Evolutionary conservation across 2,113 vertebrate genomes (phyloP).

Genomic region (Megaptera novaeangliae): DNA sequence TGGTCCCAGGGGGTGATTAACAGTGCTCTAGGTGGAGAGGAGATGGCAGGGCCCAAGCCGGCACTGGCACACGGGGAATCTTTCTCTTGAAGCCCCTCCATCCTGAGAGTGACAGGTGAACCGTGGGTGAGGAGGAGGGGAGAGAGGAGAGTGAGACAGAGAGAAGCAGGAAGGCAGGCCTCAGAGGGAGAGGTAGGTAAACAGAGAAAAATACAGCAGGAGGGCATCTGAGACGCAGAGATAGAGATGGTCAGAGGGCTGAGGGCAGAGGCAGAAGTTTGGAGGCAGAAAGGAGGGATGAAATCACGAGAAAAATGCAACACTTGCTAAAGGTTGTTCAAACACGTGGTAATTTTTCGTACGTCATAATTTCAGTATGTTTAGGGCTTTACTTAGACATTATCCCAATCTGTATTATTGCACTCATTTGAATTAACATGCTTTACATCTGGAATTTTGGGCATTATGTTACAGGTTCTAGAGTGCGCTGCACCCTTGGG

Average conservation of each 20-base stretch:
- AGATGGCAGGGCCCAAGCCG: neutral
- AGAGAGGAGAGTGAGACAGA: neutral
- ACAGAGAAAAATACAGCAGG: neutral
- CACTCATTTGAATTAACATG: neutral
- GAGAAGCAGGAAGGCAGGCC: neutral
- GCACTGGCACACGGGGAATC: fast-evolving
- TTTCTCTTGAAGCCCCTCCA: neutral
- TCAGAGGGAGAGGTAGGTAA: neutral
- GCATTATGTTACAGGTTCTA: neutral
- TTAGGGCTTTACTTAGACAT: neutral
- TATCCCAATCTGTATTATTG: neutral
- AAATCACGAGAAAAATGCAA: neutral
- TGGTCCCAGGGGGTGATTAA: neutral
- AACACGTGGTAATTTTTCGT: neutral
- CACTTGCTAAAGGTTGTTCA: neutral
- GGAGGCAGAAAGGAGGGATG: neutral
- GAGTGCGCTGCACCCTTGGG: neutral
- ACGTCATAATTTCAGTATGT: neutral
- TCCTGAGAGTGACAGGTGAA: neutral
- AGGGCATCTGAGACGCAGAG: neutral
- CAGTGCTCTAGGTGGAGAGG: fast-evolving
- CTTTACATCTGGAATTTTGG: neutral
- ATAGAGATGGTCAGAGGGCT: fast-evolving
- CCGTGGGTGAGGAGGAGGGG: neutral
- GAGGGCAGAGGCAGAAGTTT: neutral